A percentile compares a stretch with the other conserved stretches of the same genome.
Conservation (phyloP, 2,797 vertebrate genomes). For the Coregonus ussuriensis region DNA sequence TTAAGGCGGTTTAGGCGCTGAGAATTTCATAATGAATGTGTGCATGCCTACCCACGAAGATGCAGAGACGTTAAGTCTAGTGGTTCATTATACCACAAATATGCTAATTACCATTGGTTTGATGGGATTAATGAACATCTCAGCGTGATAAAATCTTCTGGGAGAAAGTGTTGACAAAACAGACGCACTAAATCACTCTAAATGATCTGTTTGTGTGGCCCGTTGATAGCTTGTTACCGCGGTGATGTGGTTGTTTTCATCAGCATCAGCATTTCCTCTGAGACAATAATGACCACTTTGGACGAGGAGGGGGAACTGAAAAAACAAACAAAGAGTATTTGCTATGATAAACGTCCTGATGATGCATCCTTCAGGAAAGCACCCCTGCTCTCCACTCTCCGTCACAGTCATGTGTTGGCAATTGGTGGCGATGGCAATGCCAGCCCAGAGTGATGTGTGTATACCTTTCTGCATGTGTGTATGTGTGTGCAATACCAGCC, state of each 20-base stretch:
- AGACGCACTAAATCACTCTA: not conserved
- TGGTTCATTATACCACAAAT: conserved; percentile 13
- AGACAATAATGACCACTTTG: not conserved
- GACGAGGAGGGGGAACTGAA: not conserved
- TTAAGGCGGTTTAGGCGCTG: not conserved
- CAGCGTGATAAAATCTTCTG: not conserved
- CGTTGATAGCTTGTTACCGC: not conserved
- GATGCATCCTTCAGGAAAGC: not conserved
- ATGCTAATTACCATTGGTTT: conserved; percentile 15
- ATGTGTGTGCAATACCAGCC: too few species aligned
- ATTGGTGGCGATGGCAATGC: not conserved
- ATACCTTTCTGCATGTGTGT: too few species aligned
- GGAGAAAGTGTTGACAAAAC: conserved; percentile 5
- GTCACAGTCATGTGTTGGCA: not conserved
- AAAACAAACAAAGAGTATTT: not conserved
- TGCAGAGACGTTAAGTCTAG: not conserved
- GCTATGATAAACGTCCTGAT: not conserved
- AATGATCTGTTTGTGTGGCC: not conserved
- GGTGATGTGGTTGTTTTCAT: not conserved
- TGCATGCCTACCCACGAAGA: not conserved
- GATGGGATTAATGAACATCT: conserved; percentile 12
- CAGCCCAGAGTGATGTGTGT: not conserved
- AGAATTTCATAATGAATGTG: not conserved
- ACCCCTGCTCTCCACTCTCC: not conserved
- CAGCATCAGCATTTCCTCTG: not conserved